These are phyloP conservation scores for Percopsis omiscomaycus DNA, from an alignment of 2,797 vertebrate genomes.

Conservation along the genomic window DNA sequence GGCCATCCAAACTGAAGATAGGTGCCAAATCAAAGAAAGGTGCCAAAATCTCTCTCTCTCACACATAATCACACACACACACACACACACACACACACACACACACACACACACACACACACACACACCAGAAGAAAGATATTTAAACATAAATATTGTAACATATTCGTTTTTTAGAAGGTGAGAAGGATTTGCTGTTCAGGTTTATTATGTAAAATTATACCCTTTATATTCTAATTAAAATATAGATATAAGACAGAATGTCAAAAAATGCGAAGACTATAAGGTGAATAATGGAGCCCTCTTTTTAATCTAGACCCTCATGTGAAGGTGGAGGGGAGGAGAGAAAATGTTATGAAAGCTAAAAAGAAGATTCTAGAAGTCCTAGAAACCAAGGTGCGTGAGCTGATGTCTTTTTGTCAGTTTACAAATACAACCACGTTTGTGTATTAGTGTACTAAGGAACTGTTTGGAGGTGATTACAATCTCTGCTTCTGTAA, in stretches of 20 bases:
- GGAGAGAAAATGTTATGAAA: slow-evolving; percentile 67
- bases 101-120: too few species aligned
- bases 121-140: too few species aligned
- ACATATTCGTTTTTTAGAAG: not conserved
- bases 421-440: too few species aligned
- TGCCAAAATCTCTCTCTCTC: slow-evolving; percentile 36
- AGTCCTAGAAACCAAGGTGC: slow-evolving; percentile 81
- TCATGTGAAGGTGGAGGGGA: slow-evolving; percentile 83
- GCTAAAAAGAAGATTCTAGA: slow-evolving; percentile 81
- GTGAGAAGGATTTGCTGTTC: not conserved
- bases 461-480: too few species aligned
- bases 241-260: too few species aligned
- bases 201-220: too few species aligned
- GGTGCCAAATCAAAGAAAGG: slow-evolving; percentile 86
- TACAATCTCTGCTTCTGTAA: too few species aligned
- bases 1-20: slow-evolving; percentile 84
- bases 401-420: not conserved
- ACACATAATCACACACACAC: too few species aligned
- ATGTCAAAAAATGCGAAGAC: too few species aligned
- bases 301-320: slow-evolving; percentile 68
- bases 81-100: too few species aligned
- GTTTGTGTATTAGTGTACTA: too few species aligned
- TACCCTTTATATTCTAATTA: too few species aligned
- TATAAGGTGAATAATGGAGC: not conserved
- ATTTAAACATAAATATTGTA: not conserved